Conservation (phyloP, 2,888 invertebrate species). For the Chalcis sispes region DNA sequence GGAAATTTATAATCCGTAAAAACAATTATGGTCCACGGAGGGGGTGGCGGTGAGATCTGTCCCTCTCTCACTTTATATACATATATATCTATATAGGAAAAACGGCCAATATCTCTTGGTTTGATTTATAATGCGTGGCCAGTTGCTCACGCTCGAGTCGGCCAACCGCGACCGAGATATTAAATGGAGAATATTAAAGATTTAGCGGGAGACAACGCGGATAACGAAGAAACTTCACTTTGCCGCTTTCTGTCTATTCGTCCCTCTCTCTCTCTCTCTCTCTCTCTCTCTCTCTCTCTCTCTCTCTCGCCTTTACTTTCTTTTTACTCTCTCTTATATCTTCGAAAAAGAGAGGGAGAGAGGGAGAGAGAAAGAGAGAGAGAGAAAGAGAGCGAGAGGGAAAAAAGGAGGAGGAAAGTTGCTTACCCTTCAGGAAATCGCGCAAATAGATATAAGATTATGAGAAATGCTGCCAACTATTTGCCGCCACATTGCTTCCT, state of each 20-base stretch:
- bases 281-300: not conserved
- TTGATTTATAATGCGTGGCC: conserved; percentile 71
- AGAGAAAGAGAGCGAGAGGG: conserved; percentile 19
- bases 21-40: conserved; percentile 70
- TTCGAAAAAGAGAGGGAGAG: conserved; percentile 44
- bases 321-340: too few relatives aligned
- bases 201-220: conserved; percentile 61
- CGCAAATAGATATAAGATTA: conserved; percentile 53
- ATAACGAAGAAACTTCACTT: conserved; percentile 61
- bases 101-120: conserved; percentile 72
- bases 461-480: conserved; percentile 47
- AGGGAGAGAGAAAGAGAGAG: conserved; percentile 39
- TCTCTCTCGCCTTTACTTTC: not conserved
- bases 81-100: conserved; percentile 58
- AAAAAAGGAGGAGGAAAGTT: conserved; percentile 32
- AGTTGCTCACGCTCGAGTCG: conserved; percentile 52
- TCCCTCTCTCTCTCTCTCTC: not conserved
- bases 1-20: conserved; percentile 75
- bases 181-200: conserved; percentile 74
- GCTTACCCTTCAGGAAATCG: conserved; percentile 53
- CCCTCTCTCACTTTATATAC: conserved; percentile 49
- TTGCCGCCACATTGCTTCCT: conserved; percentile 20
- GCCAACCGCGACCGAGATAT: conserved; percentile 64
- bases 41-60: not conserved
- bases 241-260: not conserved